phyloP scores from a whole-genome alignment of 37 sponge, comb jelly and placozoan genomes.

The Halichondria panicea region DNA sequence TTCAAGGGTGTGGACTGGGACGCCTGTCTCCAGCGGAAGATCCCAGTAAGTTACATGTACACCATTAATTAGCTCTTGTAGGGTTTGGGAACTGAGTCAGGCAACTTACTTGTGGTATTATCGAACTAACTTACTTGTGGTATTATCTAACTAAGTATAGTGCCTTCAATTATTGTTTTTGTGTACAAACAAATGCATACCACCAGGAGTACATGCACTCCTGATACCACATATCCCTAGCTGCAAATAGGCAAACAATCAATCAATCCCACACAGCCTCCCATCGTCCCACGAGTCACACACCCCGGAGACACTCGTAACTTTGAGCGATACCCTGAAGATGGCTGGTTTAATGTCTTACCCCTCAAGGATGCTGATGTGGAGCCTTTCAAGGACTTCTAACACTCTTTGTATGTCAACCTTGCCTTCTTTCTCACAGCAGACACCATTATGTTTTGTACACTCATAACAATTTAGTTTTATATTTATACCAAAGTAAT shows the following conservation, averaged over 20 bases:
- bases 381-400: constrained; percentile 78
- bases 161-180: no score
- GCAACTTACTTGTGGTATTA: no score
- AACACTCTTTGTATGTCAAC: not conserved
- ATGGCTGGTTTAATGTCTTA: constrained; percentile 82
- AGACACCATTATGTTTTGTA: not conserved
- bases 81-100: no score
- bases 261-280: constrained; percentile 41
- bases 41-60: constrained; percentile 40
- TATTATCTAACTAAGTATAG: no score
- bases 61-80: no score
- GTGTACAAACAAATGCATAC: not conserved
- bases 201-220: no score
- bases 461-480: not conserved
- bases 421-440: not conserved
- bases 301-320: constrained; percentile 91
- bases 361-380: constrained; percentile 66
- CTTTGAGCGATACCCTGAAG: constrained; percentile 94
- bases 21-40: constrained; percentile 68
- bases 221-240: no score
- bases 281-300: constrained; percentile 77
- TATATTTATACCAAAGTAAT: not conserved
- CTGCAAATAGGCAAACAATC: no score
- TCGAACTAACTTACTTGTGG: no score
- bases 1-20: constrained; percentile 91